A percentile compares a stretch with the other conserved stretches of the same genome.
Evolutionary conservation across 53 echinoderm and acorn worm genomes (phyloP).

Genomic region (Crossaster papposus): DNA sequence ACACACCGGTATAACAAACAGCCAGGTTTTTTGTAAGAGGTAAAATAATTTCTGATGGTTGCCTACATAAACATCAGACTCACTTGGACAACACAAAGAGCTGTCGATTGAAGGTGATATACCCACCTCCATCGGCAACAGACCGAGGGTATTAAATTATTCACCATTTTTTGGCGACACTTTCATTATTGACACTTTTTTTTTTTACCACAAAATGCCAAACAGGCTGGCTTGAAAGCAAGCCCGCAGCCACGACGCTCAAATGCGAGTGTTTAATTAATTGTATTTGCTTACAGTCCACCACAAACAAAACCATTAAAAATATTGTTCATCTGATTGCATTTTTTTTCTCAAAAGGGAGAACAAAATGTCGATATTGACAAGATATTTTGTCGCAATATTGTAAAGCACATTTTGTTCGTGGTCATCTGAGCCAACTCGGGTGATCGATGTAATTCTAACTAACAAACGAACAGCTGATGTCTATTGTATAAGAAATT

Average conservation of each 20-base stretch:
- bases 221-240: slow-evolving; percentile 14
- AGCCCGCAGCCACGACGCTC: slow-evolving; percentile 14
- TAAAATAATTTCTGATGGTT: neutral
- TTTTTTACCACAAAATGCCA: neutral
- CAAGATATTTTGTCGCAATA: slow-evolving; percentile 11
- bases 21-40: too few species aligned
- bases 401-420: neutral
- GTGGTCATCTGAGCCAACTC: neutral
- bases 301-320: neutral
- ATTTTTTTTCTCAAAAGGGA: neutral
- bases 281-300: slow-evolving; percentile 29
- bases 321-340: neutral
- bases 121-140: neutral
- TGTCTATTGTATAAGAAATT: neutral
- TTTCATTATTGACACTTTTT: slow-evolving; percentile 53
- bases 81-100: neutral
- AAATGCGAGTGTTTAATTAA: slow-evolving; percentile 48
- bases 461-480: neutral
- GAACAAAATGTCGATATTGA: slow-evolving; percentile 17
- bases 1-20: too few species aligned
- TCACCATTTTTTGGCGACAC: slow-evolving; percentile 43
- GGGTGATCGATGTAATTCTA: slow-evolving; percentile 21
- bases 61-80: neutral
- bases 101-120: neutral
- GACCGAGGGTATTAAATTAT: slow-evolving; percentile 49